Conservation (phyloP, 2,797 vertebrate genomes). For the Danio albolineatus region DNA sequence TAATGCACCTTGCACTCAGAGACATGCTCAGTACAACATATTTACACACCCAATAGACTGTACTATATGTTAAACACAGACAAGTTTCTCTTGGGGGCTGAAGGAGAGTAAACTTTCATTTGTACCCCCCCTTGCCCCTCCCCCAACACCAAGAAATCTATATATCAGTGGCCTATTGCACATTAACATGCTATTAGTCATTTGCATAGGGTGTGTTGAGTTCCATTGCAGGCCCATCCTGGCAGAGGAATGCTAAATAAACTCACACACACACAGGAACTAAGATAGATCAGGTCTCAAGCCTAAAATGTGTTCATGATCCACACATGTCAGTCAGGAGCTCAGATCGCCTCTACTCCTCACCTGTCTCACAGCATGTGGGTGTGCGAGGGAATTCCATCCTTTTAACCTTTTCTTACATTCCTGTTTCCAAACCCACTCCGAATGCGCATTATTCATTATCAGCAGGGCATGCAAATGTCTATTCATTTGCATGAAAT, state of each 20-base stretch:
- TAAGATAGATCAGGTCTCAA: not conserved
- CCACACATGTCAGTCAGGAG: not conserved
- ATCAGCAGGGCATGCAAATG: not conserved
- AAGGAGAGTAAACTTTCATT: not conserved
- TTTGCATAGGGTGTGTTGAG: constrained; percentile 12
- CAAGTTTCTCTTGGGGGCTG: not conserved
- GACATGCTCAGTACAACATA: not conserved
- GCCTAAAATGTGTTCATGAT: not conserved
- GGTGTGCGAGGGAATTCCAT: constrained; percentile 35
- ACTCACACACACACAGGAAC: constrained; percentile 39
- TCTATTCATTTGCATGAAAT: not conserved
- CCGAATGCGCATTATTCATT: not conserved
- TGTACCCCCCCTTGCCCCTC: not conserved
- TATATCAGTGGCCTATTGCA: not conserved
- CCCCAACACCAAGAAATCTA: not conserved
- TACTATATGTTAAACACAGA: not conserved
- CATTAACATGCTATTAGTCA: not conserved
- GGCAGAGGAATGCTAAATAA: constrained; percentile 63
- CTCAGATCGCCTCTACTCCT: constrained; percentile 1
- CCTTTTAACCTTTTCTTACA: constrained; percentile 17
- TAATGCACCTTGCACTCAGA: constrained; percentile 25
- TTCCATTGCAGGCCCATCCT: constrained; percentile 62
- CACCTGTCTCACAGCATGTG: not conserved
- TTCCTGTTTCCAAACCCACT: not conserved
- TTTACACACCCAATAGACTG: constrained; percentile 12